phyloP scores from a whole-genome alignment of 2,113 vertebrate species.

The Furnarius figulus region DNA sequence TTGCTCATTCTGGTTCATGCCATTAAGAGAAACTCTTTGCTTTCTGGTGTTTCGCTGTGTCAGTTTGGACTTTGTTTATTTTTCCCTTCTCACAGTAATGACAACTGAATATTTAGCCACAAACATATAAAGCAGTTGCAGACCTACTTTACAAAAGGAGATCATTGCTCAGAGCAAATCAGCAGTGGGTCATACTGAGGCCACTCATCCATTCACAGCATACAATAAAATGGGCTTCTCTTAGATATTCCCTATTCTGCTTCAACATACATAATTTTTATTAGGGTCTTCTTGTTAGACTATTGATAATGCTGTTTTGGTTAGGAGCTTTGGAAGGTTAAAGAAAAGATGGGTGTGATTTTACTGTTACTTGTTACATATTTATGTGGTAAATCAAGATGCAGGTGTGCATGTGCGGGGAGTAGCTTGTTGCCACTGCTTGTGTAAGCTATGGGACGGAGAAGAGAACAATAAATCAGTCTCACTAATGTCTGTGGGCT shows the following conservation, averaged over 20 bases:
- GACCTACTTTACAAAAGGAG: background rate
- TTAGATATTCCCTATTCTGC: background rate
- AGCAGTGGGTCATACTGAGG: background rate
- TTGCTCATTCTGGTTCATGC: background rate
- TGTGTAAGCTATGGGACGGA: background rate
- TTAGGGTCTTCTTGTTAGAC: background rate
- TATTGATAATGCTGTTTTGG: background rate
- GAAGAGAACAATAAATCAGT: conserved; percentile 12
- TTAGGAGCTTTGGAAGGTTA: background rate
- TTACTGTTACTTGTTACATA: background rate
- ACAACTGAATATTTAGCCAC: background rate
- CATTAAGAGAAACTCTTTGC: background rate
- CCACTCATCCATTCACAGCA: background rate
- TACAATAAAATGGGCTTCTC: background rate
- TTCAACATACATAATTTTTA: background rate
- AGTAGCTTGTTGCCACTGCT: background rate
- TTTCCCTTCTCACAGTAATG: background rate
- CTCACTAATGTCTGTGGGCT: background rate
- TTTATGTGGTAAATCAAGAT: background rate
- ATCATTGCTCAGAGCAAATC: background rate
- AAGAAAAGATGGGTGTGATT: background rate
- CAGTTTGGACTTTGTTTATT: background rate
- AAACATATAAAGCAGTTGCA: background rate
- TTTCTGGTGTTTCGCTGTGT: background rate
- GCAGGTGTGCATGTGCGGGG: background rate